Evolutionary conservation across 2,113 vertebrate genomes (phyloP), one percentile per base, ranked within the genome.

Genomic region (Toxotes chatareus): DNA sequence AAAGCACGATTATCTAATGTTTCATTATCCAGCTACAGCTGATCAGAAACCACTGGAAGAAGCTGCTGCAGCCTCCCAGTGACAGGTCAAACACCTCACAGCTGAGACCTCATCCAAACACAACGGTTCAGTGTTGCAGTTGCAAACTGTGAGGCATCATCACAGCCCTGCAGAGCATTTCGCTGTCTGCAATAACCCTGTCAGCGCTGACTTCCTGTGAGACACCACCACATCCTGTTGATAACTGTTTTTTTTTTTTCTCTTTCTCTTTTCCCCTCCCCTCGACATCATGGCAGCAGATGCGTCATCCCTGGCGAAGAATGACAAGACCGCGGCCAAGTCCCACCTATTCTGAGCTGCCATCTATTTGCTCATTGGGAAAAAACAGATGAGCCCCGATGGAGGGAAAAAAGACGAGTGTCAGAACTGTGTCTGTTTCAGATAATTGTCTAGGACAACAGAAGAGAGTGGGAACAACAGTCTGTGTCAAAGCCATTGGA

Each of bases 201-300:
- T 81, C 72, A 87, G 83, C 61, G 32, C 84, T 44, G 32, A 90
- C 93, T 95, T 95, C 93, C 94, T 94, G 92, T 92, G 92, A 93
- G 86, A 90, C 93, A 88, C 86, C 83, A 80, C 91, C 93, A 91
- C 93, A 92, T 95, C 94, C 94, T 95, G 93, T 94, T 93, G 88
- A 93, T 86, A 86, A 88, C 84, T 56, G 71, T 27, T 75, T 76
- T 31, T 68, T 49, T 42, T 13, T 8, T 34, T 7, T 47, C 21
- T 63, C 1, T 9, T 3, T 56, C 12, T n/a, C 1, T 34, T 38
- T 1, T 34, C 5, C 2, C 36, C 12, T 9, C 12, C 8, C 5
- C 19, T 36, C 3, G 59, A 87, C 73, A 76, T 83, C 73, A 76
- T 83, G 76, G 81, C 86, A 80, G 86, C 80, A 86, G 84, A 85